Base-by-base conservation (phyloP, 2,113 vertebrate genomes). In the Tyrannus savana region DNA sequence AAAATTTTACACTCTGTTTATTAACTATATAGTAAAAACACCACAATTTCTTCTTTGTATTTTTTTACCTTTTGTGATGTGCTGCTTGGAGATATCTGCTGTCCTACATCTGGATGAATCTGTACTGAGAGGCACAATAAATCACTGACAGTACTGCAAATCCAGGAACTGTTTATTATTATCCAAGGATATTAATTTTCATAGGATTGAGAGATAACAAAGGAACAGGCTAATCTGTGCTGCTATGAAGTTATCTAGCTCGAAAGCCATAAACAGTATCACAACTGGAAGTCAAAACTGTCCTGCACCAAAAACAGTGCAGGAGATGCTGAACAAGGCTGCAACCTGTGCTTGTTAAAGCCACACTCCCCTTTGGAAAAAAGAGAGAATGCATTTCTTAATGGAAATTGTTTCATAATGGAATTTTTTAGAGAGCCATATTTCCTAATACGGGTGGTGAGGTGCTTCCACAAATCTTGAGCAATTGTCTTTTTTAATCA, bases 401-500 rank as follows among this genome's bases (percentile, higher is more conserved):
- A 62, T 59, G 68, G 46, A 53, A 90, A 22, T 58, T 28, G 6
- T 74, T 92, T 81, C 47, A 67, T 78, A 75, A 74, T 30, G n/a
- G 37, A 58, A 18, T 42, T 71, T 80, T 80, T 62, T 62, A 56
- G 10, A 58, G 58, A 44, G 49, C 55, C 3, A 21, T 22, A 58
- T 94, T 89, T 87, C 2, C 0, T 82, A 33, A 69, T 79, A 24
- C 21, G 75, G 44, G 49, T 73, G 42, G 12, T 37, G 46, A 83
- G 30, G 19, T 47, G 13, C 22, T 73, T 47, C 25, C 41, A 85
- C 14, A 76, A 68, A 84, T 30, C 62, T 69, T 71, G 39, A 77
- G 55, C 39, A 84, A 56, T 37, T 86, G 64, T 52, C 52, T 92
- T 94, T 88, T 71, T 53, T 91, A 95, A 83, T 77, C 75, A 77